Evolutionary conservation across 2,888 invertebrate species (phyloP), one percentile per base, ranked within the genome.

Genomic region (Chloromyia formosa): DNA sequence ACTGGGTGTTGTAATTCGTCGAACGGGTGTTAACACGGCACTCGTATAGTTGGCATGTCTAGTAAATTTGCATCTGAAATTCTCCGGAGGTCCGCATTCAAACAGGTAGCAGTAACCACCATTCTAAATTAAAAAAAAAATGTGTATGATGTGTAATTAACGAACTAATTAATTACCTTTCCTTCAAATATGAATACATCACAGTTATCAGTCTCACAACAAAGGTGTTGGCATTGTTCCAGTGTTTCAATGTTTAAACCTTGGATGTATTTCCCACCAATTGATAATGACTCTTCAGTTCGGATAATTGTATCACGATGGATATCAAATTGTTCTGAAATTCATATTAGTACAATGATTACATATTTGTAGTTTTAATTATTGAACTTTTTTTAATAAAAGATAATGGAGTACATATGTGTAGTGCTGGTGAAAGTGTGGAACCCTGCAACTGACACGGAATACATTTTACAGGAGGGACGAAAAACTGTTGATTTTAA

Each of bases 161-260:
- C 18, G n/a, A 27, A 53, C 12, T 35, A 18, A 45, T 18, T 16
- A 14, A 0, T 18, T 82, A 94, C 94, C 91, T 95, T 96, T 83
- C 96, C 94, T 84, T 96, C 96, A 83, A 93, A 96, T 79, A 96
- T 93, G 84, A 95, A 96, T 23, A 96, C 95, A 85, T 96, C 95
- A 85, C 96, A 96, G 77, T 90, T 86, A 68, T 92, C 91, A 1
- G 94, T 95, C 85, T 94, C 92, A 86, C 96, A 96, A 86, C 96
- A 96, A 77, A 94, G 89, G 71, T 92, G 89, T 81, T 95, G 88
- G 83, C 96, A 96, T 83, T 95, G 94, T 80, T 91, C 89, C 79
- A 93, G 89, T 72, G 93, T 90, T 79, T 92, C 91, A 81, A 95
- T 88, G 84, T 95, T 94, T 78, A 93, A 89, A 84, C 94, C 95